Conservation (phyloP, 1,140 invertebrate genomes). For the Panonychus citri region DNA sequence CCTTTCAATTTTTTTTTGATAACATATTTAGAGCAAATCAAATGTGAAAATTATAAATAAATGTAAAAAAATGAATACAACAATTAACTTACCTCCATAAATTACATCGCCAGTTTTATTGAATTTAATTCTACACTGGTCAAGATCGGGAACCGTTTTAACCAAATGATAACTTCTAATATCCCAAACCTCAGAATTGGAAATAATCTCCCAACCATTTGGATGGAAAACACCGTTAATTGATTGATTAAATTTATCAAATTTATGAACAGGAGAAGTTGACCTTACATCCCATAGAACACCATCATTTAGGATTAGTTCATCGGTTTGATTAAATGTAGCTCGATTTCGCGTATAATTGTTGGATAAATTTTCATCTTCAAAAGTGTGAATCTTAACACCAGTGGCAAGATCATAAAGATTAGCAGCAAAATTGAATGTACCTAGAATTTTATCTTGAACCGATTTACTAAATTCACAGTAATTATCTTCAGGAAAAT, state of each 20-base stretch:
- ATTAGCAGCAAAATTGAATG: slow-evolving; percentile 6
- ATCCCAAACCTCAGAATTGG: slow-evolving; percentile 60
- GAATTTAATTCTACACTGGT: slow-evolving; percentile 46
- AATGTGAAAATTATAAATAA: too few relatives aligned
- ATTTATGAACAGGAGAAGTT: slow-evolving; percentile 59
- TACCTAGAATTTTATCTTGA: slow-evolving; percentile 54
- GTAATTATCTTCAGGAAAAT: slow-evolving; percentile 56
- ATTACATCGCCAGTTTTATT: slow-evolving; percentile 30
- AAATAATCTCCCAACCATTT: slow-evolving; percentile 67
- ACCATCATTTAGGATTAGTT: slow-evolving; percentile 79
- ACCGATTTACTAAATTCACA: slow-evolving; percentile 69
- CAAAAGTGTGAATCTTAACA: slow-evolving; percentile 41
- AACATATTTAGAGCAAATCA: too few relatives aligned
- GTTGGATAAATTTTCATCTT: slow-evolving; percentile 52
- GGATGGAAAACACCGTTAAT: slow-evolving; percentile 92
- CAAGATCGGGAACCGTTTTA: slow-evolving; percentile 69
- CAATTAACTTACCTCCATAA: slow-evolving; percentile 27
- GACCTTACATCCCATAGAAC: slow-evolving; percentile 78
- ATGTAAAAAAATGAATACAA: too few relatives aligned
- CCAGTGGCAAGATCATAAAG: slow-evolving; percentile 76
- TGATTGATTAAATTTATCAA: slow-evolving; percentile 87
- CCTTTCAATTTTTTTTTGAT: not conserved
- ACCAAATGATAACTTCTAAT: slow-evolving; percentile 76
- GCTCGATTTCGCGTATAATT: slow-evolving; percentile 80
- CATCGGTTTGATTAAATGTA: slow-evolving; percentile 77